Percentiles rank a stretch among this genome's conserved stretches.
Evolutionary conservation across 2,797 vertebrate genomes (phyloP).

Genomic region (Myiothlypis chrysogaster): DNA sequence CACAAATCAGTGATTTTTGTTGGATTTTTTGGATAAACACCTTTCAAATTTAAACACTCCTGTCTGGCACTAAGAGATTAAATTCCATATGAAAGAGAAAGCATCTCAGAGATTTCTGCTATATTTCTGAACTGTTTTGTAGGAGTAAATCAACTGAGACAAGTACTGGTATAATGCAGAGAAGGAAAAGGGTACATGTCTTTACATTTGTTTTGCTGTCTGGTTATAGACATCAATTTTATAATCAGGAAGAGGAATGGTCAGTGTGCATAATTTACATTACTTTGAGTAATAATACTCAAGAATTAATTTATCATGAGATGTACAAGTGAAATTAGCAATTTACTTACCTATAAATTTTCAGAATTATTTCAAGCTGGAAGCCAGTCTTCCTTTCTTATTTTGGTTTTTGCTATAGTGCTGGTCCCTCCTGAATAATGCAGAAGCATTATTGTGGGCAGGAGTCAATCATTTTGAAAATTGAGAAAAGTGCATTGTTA

Average conservation of each 20-base stretch:
- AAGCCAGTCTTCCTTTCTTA: background rate
- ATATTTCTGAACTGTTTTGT: background rate
- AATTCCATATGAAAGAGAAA: background rate
- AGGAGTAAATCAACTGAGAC: background rate
- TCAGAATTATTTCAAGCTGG: background rate
- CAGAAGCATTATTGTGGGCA: background rate
- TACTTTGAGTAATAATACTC: background rate
- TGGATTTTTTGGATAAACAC: background rate
- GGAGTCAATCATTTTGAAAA: background rate
- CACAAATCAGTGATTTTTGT: background rate
- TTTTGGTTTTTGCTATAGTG: background rate
- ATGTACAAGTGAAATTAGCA: background rate
- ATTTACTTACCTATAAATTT: background rate
- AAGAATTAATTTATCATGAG: background rate
- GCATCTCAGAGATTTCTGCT: background rate
- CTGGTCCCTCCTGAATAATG: background rate
- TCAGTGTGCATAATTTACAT: background rate
- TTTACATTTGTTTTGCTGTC: background rate
- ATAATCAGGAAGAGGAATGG: background rate
- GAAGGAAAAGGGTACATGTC: background rate
- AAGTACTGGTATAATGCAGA: background rate
- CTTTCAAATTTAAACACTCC: constrained; percentile 10
- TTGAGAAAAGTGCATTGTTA: background rate
- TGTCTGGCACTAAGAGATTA: background rate
- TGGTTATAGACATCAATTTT: background rate